Evolutionary conservation across 2,888 invertebrate species (phyloP).

Genomic region (Tridacna gigas): DNA sequence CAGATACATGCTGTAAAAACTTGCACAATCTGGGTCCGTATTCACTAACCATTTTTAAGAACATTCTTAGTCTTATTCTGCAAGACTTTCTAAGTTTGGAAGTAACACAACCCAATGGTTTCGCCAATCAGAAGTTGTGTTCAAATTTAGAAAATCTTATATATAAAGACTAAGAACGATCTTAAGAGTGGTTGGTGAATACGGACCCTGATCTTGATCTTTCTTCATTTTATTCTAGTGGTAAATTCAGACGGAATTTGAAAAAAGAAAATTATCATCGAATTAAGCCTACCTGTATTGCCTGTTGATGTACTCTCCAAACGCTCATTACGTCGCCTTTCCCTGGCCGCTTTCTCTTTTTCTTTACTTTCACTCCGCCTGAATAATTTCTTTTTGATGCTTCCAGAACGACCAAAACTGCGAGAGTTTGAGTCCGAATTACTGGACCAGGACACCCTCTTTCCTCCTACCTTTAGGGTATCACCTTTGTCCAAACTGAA

Average conservation of each 20-base stretch:
- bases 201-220: too few relatives aligned
- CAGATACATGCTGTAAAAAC: too few relatives aligned
- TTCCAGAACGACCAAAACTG: conserved; percentile 63
- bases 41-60: too few relatives aligned
- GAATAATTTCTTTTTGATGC: conserved; percentile 61
- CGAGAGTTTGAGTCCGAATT: conserved; percentile 59
- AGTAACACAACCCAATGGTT: too few relatives aligned
- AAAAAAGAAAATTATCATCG: too few relatives aligned
- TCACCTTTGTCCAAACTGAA: conserved; percentile 58
- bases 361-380: conserved; percentile 56
- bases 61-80: too few relatives aligned
- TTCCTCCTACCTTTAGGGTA: conserved; percentile 46
- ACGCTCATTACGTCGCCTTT: conserved; percentile 52
- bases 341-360: conserved; percentile 45
- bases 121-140: too few relatives aligned
- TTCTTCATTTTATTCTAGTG: background rate
- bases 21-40: too few relatives aligned
- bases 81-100: too few relatives aligned
- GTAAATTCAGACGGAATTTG: background rate
- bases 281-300: conserved; percentile 3
- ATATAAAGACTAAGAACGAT: too few relatives aligned
- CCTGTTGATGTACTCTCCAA: conserved; percentile 42
- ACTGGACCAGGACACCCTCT: conserved; percentile 58
- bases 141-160: too few relatives aligned
- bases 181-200: too few relatives aligned